Percentiles rank a stretch among this genome's conserved stretches.
Evolutionary conservation across 2,113 vertebrate genomes (phyloP).

Genomic region (Xerus inauris): DNA sequence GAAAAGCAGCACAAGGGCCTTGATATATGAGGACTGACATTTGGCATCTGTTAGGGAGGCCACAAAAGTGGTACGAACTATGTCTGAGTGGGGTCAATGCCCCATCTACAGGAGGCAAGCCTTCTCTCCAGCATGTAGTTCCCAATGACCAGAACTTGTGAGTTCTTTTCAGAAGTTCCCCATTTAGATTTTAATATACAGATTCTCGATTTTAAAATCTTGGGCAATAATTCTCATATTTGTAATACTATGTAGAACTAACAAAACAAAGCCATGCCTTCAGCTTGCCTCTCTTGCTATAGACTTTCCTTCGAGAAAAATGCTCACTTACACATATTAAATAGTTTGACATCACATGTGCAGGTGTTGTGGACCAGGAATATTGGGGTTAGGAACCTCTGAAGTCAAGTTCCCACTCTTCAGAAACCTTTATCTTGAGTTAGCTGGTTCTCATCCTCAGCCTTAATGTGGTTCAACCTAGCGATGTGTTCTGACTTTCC

Average conservation of each 20-base stretch:
- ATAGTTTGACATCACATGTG: not conserved
- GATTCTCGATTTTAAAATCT: conserved; percentile 4
- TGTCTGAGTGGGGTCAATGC: too few relatives aligned
- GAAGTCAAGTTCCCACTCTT: not conserved
- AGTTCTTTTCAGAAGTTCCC: not conserved
- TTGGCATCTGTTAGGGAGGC: not conserved
- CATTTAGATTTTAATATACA: not conserved
- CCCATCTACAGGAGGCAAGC: not conserved
- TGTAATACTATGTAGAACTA: not conserved
- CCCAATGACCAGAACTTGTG: not conserved
- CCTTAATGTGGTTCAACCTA: not conserved
- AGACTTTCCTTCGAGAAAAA: conserved; percentile 23
- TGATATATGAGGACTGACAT: too few relatives aligned
- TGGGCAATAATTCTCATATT: not conserved
- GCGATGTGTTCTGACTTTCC: not conserved
- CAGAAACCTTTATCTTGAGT: not conserved
- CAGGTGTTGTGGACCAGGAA: not conserved
- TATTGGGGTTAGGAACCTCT: not conserved
- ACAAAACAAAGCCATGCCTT: not conserved
- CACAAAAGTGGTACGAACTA: too few relatives aligned
- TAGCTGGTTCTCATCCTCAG: not conserved
- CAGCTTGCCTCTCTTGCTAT: not conserved
- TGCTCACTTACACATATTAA: not conserved
- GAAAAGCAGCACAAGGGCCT: not conserved
- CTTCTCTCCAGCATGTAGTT: not conserved